These are phyloP conservation scores for Lasioglossum pauxillum DNA, from an alignment of 2,888 invertebrate genomes.

Conservation along the genomic window DNA sequence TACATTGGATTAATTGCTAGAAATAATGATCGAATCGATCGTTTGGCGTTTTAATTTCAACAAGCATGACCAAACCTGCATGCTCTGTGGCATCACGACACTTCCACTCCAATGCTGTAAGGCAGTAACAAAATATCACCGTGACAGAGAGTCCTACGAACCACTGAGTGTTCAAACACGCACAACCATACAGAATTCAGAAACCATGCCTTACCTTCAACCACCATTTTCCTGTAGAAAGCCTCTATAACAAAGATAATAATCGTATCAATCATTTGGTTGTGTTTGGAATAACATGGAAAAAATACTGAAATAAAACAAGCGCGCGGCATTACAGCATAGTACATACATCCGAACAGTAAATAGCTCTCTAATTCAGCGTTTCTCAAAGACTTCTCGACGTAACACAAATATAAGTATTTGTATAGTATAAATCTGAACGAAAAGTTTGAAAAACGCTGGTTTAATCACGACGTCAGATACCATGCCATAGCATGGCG, in stretches of 20 bases:
- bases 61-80: constrained; percentile 61
- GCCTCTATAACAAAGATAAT: constrained; percentile 86
- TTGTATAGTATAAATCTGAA: not conserved
- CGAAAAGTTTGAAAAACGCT: not conserved
- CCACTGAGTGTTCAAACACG: constrained; percentile 67
- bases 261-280: constrained; percentile 54
- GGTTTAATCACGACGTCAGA: not conserved
- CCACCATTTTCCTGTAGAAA: constrained; percentile 87
- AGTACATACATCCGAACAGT: constrained; percentile 41
- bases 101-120: constrained; percentile 65
- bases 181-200: constrained; percentile 48
- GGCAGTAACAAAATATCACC: constrained; percentile 58
- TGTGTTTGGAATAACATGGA: constrained; percentile 25
- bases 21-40: constrained; percentile 26
- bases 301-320: constrained; percentile 40
- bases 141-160: constrained; percentile 76
- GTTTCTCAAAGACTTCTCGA: not conserved
- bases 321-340: constrained; percentile 45
- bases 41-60: constrained; percentile 45
- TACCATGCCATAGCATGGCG: constrained; percentile 59
- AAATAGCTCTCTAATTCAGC: not conserved
- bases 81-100: constrained; percentile 58
- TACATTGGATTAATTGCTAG: constrained; percentile 43
- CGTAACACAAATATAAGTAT: not conserved
- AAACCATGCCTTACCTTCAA: constrained; percentile 86